Base-by-base conservation (phyloP, 2,797 vertebrate species). In the Champsocephalus esox region DNA sequence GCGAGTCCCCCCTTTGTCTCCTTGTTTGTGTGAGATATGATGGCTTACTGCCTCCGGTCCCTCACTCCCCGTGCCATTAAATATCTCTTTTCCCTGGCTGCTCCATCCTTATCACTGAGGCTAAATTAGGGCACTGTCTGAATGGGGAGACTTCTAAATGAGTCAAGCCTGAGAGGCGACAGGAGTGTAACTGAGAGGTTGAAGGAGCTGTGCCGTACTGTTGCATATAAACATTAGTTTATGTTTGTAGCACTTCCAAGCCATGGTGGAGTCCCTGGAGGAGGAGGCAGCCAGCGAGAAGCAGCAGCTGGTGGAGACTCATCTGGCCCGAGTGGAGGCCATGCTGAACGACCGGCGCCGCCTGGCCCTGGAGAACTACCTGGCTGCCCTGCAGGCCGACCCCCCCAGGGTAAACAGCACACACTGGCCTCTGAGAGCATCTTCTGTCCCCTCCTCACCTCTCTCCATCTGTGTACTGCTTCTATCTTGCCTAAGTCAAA, bases 241-340 rank as follows among this genome's bases (percentile, higher is more conserved):
- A 3, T 70, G 54, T 71, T 73, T 55, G 2, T 56, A 99, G 98
- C 97, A 98, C 89, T 99, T 99, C 95, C 97, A 99, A 84, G 95
- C 97, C 3, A 98, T 98, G 95, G 96, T 99, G 68, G 98, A 98
- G 89, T 97, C 98, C 24, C 94, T 99, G 72, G 98, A 99, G 92
- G 97, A 99, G 80, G 98, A 99, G 86, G 97, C 97, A 19, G 98
- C 98, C 10, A 98, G 97, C 0, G 98, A 99, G 94, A 98, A 99
- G 91, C 97, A 99, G 93, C 98, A 98, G 93, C 95, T 99, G 54
- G 97, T 99, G 83, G 98, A 99, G 87, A 99, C 98, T 55, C 98
- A 99, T 91, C 93, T 99, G 55, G 98, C 97, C 32, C 96, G 98
- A 0, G 98, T 99, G 73, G 98, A 99, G 93, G 97, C 97, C 63